These are phyloP conservation scores for Pangasius sanitwongsei DNA, from an alignment of 2,797 vertebrate genomes.

Conservation along the genomic window DNA sequence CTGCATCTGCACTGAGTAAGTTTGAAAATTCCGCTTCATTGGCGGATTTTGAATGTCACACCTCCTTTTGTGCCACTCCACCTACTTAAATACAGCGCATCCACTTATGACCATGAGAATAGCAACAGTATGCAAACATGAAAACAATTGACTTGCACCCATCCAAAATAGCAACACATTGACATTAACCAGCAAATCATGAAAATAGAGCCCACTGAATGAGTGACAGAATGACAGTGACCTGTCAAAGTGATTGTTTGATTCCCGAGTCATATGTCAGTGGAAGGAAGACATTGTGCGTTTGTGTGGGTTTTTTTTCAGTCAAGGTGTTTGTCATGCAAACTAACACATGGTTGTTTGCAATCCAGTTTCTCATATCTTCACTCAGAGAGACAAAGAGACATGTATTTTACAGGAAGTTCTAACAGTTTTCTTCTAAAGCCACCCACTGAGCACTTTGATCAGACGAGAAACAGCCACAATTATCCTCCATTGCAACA, in stretches of 20 bases:
- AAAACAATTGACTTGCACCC: too few relatives aligned
- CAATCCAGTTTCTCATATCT: conserved; percentile 10
- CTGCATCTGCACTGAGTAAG: background rate
- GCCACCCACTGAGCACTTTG: conserved; percentile 33
- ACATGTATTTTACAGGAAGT: background rate
- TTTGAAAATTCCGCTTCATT: background rate
- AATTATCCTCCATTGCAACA: conserved; percentile 18
- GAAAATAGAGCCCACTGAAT: background rate
- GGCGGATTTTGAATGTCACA: background rate
- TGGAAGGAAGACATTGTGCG: conserved; percentile 27
- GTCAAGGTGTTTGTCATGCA: background rate
- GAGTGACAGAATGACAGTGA: conserved; percentile 41
- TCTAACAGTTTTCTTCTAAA: conserved; percentile 1
- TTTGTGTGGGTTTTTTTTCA: conserved; percentile 41
- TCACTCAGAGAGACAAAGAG: background rate
- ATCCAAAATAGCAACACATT: background rate
- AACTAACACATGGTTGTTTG: background rate
- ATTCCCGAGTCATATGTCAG: conserved; percentile 24
- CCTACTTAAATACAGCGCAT: background rate
- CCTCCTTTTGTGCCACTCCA: background rate
- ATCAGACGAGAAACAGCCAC: conserved; percentile 8
- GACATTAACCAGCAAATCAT: background rate
- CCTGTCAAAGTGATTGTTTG: conserved; percentile 17
- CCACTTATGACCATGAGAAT: background rate
- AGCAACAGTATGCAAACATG: background rate